phyloP scores from a whole-genome alignment of 2,113 vertebrate species.

The Thamnaconus septentrionalis region DNA sequence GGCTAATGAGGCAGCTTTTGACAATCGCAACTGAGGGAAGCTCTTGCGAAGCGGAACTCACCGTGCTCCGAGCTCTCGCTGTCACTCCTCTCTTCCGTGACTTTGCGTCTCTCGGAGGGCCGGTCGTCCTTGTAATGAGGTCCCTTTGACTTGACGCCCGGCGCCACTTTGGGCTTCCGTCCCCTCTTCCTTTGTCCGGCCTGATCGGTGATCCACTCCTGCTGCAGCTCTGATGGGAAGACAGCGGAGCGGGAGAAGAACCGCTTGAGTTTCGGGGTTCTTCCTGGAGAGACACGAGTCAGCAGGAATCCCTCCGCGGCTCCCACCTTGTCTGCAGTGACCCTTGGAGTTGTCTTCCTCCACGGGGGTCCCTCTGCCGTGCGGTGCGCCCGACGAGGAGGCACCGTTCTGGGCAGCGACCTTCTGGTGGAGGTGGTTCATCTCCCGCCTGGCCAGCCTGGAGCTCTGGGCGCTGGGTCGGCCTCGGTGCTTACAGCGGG shows the following conservation, averaged over 20 bases:
- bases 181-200: constrained; percentile 58
- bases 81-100: constrained; percentile 59
- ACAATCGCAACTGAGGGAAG: background rate
- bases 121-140: constrained; percentile 34
- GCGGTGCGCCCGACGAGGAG: constrained; percentile 66
- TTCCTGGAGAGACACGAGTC: background rate
- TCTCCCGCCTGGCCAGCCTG: constrained; percentile 73
- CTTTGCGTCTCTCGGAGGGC: constrained; percentile 46
- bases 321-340: constrained; percentile 57
- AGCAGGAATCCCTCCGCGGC: background rate
- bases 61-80: constrained; percentile 63
- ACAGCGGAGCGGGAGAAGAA: background rate
- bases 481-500: constrained; percentile 75
- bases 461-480: constrained; percentile 74
- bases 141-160: constrained; percentile 25
- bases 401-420: constrained; percentile 80
- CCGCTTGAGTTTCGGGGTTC: background rate
- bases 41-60: constrained; percentile 34
- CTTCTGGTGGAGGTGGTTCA: constrained; percentile 86
- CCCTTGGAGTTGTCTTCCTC: constrained; percentile 36
- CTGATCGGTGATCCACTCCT: constrained; percentile 48
- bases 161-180: constrained; percentile 58
- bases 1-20: background rate
- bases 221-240: constrained; percentile 45
- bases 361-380: constrained; percentile 68